Base-by-base conservation (phyloP, 2,113 vertebrate species). In the Brachyhypopomus occidentalis region DNA sequence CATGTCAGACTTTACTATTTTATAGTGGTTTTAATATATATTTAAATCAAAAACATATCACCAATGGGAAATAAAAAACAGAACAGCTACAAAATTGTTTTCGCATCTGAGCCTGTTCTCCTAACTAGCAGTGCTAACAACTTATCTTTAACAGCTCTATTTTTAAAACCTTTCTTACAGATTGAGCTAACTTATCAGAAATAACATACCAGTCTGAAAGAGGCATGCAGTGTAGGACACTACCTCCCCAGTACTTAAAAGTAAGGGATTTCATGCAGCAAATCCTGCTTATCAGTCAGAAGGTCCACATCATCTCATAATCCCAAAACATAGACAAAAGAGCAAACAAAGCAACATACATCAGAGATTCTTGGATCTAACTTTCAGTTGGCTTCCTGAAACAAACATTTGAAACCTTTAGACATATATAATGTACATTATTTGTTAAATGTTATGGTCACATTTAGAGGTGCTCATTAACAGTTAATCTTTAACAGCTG, bases 61-160 rank as follows among this genome's bases (percentile, higher is more conserved):
- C 45, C 45, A 52, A 52, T 14, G 5, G 4, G 7, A 36, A 67
- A 66, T n/a, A 5, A 38, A 38, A 67, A 67, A 52, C 5, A 17
- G 30, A 22, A 11, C 2, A 5, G 17, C 45, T 0, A 34, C 60
- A 67, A 80, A 34, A 30, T 2, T 52, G 9, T 52, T 52, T 52
- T 52, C 45, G 17, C 30, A 72, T 23, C 20, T 38, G 23, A 27
- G 27, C 17, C 86, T 87, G 83, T 73, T 30, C 83, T 81, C 70
- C 62, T 81, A 85, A 75, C 12, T 76, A 77, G 63, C 34, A 23
- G 52, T 81, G 87, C 88, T 81, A 90, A 91, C 92, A 93, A 91
- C 92, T 94, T 92, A 90, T 90, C 85, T 87, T 88, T 87, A 85
- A 86, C 83, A 80, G 88, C 75, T 90, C 92, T 94, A 93, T 93